phyloP scores from a whole-genome alignment of 1,140 invertebrate genomes.

The Drosophila pruinosa region DNA sequence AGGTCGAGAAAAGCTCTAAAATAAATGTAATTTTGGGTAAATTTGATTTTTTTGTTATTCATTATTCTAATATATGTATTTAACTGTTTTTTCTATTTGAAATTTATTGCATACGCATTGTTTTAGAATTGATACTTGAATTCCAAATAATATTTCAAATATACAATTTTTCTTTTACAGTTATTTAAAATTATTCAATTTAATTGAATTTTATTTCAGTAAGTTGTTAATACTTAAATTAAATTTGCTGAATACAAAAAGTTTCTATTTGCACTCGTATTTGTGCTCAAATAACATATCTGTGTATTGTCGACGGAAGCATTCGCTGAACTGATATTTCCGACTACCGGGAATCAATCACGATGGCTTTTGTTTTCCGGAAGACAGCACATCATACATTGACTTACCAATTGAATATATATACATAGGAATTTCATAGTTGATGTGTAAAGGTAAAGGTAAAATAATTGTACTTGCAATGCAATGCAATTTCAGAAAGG shows the following conservation, averaged over 20 bases:
- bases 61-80: neutral
- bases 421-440: neutral
- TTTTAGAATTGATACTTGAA: too few relatives aligned
- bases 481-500: neutral
- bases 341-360: constrained; percentile 24
- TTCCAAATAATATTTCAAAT: too few relatives aligned
- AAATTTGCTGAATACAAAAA: neutral
- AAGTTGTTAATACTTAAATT: neutral
- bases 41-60: neutral
- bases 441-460: neutral
- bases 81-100: neutral
- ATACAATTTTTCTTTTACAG: too few relatives aligned
- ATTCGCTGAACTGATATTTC: constrained; percentile 18
- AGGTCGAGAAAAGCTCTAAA: neutral
- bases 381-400: constrained; percentile 18
- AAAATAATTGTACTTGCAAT: neutral
- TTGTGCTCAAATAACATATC: constrained; percentile 3
- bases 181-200: too few relatives aligned
- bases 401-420: too few relatives aligned
- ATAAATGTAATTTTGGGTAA: neutral
- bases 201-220: too few relatives aligned
- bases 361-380: neutral
- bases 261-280: neutral
- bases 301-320: constrained; percentile 27
- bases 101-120: neutral